These are phyloP conservation scores for Rotaria macrura DNA, from an alignment of 2,888 invertebrate species.

Conservation along the genomic window DNA sequence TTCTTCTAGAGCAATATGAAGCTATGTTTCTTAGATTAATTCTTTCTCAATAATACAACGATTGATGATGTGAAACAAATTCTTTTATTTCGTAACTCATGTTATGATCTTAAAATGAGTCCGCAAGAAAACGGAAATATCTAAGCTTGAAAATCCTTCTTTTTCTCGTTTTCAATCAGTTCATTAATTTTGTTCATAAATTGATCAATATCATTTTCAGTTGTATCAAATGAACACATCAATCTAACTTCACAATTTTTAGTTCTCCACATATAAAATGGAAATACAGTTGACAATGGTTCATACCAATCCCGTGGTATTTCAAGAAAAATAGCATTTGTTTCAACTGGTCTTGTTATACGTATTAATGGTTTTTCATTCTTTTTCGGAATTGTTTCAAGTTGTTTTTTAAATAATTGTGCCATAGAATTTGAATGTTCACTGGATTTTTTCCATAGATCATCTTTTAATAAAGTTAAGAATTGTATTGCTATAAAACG, in stretches of 20 bases:
- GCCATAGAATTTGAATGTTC: background rate
- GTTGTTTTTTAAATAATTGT: background rate
- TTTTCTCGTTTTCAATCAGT: background rate
- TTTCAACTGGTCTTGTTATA: background rate
- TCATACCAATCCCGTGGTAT: background rate
- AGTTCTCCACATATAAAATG: background rate
- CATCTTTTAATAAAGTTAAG: background rate
- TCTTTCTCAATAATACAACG: too few relatives aligned
- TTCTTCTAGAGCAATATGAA: too few relatives aligned
- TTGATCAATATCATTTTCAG: background rate
- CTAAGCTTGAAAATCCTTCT: too few relatives aligned
- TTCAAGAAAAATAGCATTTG: background rate
- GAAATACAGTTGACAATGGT: background rate
- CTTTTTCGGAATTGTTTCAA: background rate
- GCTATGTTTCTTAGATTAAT: too few relatives aligned
- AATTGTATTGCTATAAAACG: background rate
- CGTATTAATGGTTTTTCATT: background rate
- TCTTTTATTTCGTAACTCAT: too few relatives aligned
- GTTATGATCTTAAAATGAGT: too few relatives aligned
- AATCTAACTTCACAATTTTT: background rate
- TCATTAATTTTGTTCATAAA: background rate
- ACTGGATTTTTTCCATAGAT: background rate
- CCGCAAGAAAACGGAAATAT: too few relatives aligned
- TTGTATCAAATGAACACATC: slow-evolving; percentile 15
- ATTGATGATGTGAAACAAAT: too few relatives aligned